Conservation (phyloP, 2,113 vertebrate genomes). For the Tetrao urogallus region DNA sequence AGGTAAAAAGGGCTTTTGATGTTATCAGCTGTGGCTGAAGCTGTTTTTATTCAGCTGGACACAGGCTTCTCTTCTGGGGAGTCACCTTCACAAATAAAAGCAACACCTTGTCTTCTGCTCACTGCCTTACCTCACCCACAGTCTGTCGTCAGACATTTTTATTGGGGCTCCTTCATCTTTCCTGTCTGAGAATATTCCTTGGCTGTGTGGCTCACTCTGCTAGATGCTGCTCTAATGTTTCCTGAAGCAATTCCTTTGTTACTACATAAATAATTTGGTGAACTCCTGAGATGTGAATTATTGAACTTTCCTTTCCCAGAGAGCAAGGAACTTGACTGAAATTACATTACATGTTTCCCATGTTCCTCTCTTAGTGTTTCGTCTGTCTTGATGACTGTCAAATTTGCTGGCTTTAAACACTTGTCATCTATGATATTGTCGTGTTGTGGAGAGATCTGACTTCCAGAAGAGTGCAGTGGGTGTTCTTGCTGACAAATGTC, state of each 20-base stretch:
- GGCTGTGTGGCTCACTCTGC: neutral
- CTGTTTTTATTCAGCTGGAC: neutral
- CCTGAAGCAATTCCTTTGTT: slow-evolving; percentile 36
- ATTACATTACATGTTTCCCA: neutral
- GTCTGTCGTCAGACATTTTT: neutral
- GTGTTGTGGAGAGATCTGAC: neutral
- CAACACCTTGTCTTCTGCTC: neutral
- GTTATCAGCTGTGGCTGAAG: neutral
- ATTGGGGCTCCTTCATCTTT: neutral
- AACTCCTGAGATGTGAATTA: slow-evolving; percentile 23
- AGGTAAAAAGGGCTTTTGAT: neutral
- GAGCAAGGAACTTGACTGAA: slow-evolving; percentile 7
- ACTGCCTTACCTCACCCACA: neutral
- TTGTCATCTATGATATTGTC: neutral
- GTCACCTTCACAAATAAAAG: neutral
- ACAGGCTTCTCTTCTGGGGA: neutral
- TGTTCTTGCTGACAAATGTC: neutral
- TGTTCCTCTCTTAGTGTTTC: neutral
- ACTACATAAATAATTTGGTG: slow-evolving; percentile 12
- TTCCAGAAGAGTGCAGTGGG: neutral
- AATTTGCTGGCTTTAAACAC: slow-evolving; percentile 5
- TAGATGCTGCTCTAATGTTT: neutral
- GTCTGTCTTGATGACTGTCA: slow-evolving; percentile 46
- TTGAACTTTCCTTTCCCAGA: slow-evolving; percentile 1
- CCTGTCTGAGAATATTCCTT: neutral